A percentile compares a stretch with the other conserved stretches of the same genome.
Evolutionary conservation across 2,888 invertebrate genomes (phyloP).

Genomic region (Coremacera marginata): DNA sequence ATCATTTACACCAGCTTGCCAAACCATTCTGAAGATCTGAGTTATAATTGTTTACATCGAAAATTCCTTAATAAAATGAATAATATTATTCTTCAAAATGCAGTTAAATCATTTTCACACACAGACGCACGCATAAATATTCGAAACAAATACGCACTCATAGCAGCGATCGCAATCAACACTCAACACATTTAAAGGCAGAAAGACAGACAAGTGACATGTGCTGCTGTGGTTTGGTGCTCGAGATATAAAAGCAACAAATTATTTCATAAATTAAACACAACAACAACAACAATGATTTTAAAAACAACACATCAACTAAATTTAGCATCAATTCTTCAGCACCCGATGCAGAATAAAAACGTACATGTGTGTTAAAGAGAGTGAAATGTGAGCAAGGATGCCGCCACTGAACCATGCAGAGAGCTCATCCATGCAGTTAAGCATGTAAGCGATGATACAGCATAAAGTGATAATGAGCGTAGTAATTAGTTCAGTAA

Average conservation of each 20-base stretch:
- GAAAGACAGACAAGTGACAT: too few species aligned
- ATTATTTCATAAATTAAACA: too few species aligned
- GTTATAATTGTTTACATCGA: neutral
- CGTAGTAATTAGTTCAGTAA: constrained; percentile 10
- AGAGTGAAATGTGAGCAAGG: neutral
- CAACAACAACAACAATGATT: too few species aligned
- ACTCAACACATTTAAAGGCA: too few species aligned
- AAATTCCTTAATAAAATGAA: neutral
- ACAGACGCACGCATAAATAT: neutral
- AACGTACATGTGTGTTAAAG: neutral
- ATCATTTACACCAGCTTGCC: too few species aligned
- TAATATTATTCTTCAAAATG: constrained; percentile 11
- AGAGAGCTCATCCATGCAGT: neutral
- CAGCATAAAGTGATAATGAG: constrained; percentile 3
- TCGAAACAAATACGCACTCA: neutral
- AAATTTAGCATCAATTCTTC: too few species aligned
- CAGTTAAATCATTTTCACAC: constrained; percentile 7
- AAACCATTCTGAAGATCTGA: neutral
- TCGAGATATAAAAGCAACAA: too few species aligned
- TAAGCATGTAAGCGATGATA: neutral
- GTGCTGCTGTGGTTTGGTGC: too few species aligned
- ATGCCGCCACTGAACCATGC: neutral
- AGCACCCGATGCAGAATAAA: too few species aligned
- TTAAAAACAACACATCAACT: too few species aligned
- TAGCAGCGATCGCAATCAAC: too few species aligned